Conservation (phyloP, 2,888 invertebrate genomes). For the Amorpha juglandis region DNA sequence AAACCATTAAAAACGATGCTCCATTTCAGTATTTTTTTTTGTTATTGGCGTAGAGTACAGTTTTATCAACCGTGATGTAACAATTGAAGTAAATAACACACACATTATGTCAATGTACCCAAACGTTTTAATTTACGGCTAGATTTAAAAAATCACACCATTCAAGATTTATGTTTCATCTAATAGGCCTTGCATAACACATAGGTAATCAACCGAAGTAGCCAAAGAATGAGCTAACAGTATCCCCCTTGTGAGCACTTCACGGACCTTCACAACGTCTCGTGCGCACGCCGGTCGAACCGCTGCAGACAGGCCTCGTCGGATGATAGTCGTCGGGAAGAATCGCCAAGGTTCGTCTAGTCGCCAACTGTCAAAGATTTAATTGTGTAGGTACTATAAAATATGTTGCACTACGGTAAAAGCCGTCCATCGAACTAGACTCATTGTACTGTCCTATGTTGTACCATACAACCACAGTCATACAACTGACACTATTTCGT, state of each 20-base stretch:
- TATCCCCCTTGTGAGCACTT: constrained; percentile 73
- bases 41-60: no score
- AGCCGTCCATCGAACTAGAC: no score
- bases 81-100: neutral
- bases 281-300: constrained; percentile 48
- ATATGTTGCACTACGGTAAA: no score
- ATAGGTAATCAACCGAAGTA: constrained; percentile 77
- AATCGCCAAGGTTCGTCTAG: constrained; percentile 67
- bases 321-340: constrained; percentile 58
- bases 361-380: constrained; percentile 60
- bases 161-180: constrained; percentile 58
- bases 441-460: no score
- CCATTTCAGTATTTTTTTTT: no score
- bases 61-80: no score
- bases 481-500: no score
- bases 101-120: neutral
- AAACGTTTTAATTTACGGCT: neutral
- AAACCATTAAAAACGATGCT: no score
- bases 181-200: constrained; percentile 77
- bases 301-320: constrained; percentile 51
- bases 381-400: neutral
- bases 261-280: constrained; percentile 73
- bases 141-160: neutral
- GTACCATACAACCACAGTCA: no score
- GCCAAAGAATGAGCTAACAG: constrained; percentile 75